Percentiles rank a stretch among this genome's conserved stretches.
Evolutionary conservation across 2,797 vertebrate genomes (phyloP).

Genomic region (Helarctos malayanus): DNA sequence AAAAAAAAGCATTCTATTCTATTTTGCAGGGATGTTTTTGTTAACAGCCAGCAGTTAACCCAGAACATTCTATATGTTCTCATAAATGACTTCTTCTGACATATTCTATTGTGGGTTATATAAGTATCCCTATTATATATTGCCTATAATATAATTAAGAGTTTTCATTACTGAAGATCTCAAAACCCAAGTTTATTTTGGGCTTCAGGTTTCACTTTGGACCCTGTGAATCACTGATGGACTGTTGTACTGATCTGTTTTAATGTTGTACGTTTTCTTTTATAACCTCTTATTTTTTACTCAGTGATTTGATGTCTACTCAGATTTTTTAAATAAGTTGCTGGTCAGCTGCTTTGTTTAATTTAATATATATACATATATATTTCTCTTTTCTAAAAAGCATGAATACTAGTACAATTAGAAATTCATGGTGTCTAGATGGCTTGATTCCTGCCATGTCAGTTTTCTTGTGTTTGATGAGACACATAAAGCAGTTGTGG

Average conservation of each 20-base stretch:
- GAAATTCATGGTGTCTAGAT: conserved; percentile 78
- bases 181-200: conserved; percentile 14
- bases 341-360: conserved; percentile 63
- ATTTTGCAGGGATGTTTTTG: conserved; percentile 51
- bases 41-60: conserved; percentile 33
- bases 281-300: conserved; percentile 50
- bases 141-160: conserved; percentile 33
- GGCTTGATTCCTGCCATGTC: conserved; percentile 86
- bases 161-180: conserved; percentile 18
- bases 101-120: not conserved
- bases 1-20: not conserved
- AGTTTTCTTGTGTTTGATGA: conserved; percentile 89
- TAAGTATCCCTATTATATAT: not conserved
- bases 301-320: conserved; percentile 22
- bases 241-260: conserved; percentile 57
- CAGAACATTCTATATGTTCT: not conserved
- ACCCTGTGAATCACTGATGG: not conserved
- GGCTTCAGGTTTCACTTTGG: conserved; percentile 16
- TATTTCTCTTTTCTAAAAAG: not conserved
- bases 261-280: conserved; percentile 57
- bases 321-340: conserved; percentile 49
- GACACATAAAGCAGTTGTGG: conserved; percentile 87
- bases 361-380: not conserved
- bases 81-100: conserved; percentile 36
- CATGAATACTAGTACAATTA: conserved; percentile 74